phyloP scores from a whole-genome alignment of 1,140 invertebrate species.

The Whitmania pigra region DNA sequence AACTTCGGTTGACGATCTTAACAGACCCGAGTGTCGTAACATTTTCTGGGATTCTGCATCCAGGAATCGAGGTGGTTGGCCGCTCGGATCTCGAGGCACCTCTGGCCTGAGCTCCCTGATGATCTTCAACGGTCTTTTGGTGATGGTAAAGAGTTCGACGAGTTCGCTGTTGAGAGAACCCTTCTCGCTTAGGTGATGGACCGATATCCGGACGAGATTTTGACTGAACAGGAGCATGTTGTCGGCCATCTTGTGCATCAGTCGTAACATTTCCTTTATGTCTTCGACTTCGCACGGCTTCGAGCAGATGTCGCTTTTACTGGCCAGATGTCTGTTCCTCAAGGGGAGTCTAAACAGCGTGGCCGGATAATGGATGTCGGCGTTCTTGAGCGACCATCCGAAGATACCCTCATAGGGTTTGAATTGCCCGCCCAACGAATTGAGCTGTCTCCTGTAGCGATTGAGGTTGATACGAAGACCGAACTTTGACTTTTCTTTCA shows the following conservation, averaged over 20 bases:
- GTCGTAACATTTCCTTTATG: constrained; percentile 30
- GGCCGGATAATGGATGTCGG: constrained; percentile 26
- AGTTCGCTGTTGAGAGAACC: background rate
- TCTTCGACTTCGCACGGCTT: constrained; percentile 30
- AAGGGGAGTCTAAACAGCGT: constrained; percentile 37
- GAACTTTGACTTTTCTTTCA: constrained; percentile 28
- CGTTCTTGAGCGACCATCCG: constrained; percentile 26
- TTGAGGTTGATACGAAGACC: constrained; percentile 32
- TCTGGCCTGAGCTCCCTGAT: constrained; percentile 21
- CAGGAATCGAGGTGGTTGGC: constrained; percentile 6
- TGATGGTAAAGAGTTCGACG: constrained; percentile 20
- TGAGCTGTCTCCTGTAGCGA: constrained; percentile 27
- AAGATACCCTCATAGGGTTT: constrained; percentile 35
- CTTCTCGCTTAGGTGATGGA: constrained; percentile 30
- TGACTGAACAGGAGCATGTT: constrained; percentile 37
- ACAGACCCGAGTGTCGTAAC: background rate
- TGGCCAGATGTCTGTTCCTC: constrained; percentile 30
- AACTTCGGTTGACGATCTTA: constrained; percentile 16
- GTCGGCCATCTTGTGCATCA: constrained; percentile 30
- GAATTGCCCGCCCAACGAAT: constrained; percentile 30
- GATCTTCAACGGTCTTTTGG: constrained; percentile 22
- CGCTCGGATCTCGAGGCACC: background rate
- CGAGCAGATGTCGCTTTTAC: constrained; percentile 32
- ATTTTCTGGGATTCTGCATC: constrained; percentile 9
- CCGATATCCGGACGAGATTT: constrained; percentile 31